Percentiles rank a stretch among this genome's conserved stretches.
phyloP scores from a whole-genome alignment of 1,140 invertebrate species.

The Hypothenemus hampei region DNA sequence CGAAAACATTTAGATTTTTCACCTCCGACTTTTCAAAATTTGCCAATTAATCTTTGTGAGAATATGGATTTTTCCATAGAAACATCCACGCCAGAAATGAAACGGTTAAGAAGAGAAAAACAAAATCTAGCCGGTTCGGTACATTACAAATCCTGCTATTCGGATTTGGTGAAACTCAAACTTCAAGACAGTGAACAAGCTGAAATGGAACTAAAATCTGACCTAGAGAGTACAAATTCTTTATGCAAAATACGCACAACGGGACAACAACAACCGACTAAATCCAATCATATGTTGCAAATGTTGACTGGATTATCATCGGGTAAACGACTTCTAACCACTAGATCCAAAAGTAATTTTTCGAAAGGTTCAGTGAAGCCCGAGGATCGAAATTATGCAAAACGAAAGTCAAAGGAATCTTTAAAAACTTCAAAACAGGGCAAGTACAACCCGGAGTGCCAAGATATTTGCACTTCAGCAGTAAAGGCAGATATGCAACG shows the following conservation, averaged over 20 bases:
- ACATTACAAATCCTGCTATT: slow-evolving; percentile 12
- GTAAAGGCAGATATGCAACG: neutral
- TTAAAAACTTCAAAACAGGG: neutral
- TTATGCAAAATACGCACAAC: too few species aligned
- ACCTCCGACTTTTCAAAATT: slow-evolving; percentile 8
- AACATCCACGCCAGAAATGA: slow-evolving; percentile 8
- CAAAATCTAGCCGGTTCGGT: slow-evolving; percentile 2
- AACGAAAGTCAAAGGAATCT: neutral
- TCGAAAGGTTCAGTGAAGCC: neutral
- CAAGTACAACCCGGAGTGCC: slow-evolving; percentile 6
- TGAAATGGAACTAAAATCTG: too few species aligned
- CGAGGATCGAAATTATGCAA: slow-evolving; percentile 10
- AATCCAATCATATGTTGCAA: neutral
- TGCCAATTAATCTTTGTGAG: too few species aligned
- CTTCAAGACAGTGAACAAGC: slow-evolving; percentile 3
- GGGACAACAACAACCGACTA: neutral
- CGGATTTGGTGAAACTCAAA: slow-evolving; percentile 12
- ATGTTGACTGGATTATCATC: neutral
- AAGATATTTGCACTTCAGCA: slow-evolving; percentile 6
- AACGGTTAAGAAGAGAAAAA: neutral
- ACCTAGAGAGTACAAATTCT: too few species aligned
- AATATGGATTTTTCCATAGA: neutral
- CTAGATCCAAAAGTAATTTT: slow-evolving; percentile 6
- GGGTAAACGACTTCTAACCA: slow-evolving; percentile 1
- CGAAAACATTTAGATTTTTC: neutral